phyloP scores from a whole-genome alignment of 2,888 invertebrate genomes.

The Himalopsyche anomala region DNA sequence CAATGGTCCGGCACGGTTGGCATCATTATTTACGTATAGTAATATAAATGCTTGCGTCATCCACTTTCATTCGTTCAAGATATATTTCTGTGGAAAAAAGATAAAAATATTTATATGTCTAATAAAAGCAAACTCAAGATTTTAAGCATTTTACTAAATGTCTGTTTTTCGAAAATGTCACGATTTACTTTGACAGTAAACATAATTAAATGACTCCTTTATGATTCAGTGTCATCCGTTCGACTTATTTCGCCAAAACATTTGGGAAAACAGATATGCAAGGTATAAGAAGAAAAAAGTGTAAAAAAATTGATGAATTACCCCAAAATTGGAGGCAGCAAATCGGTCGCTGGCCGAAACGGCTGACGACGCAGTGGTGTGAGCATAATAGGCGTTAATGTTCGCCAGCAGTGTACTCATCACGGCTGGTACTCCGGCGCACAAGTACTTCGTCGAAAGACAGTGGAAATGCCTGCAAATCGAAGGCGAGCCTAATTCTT shows the following conservation, averaged over 20 bases:
- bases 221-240: background rate
- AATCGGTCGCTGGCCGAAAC: conserved; percentile 99
- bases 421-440: conserved; percentile 99
- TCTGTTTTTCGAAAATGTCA: background rate
- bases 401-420: conserved; percentile 99
- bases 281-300: background rate
- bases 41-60: no score
- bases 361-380: conserved; percentile 97
- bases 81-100: background rate
- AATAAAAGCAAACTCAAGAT: no score
- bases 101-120: background rate
- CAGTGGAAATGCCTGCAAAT: conserved; percentile 96
- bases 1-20: no score
- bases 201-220: background rate
- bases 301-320: conserved; percentile 73
- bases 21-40: no score
- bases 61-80: background rate
- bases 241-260: background rate
- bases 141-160: no score
- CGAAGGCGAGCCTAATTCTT: no score
- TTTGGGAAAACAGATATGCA: background rate
- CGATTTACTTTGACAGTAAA: no score
- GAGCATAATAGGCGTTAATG: conserved; percentile 99
- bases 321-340: conserved; percentile 99
- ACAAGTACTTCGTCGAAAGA: conserved; percentile 98